Evolutionary conservation across 2,797 vertebrate species (phyloP), one percentile per base, ranked within the genome.

Genomic region (Tiaroga cobitis): DNA sequence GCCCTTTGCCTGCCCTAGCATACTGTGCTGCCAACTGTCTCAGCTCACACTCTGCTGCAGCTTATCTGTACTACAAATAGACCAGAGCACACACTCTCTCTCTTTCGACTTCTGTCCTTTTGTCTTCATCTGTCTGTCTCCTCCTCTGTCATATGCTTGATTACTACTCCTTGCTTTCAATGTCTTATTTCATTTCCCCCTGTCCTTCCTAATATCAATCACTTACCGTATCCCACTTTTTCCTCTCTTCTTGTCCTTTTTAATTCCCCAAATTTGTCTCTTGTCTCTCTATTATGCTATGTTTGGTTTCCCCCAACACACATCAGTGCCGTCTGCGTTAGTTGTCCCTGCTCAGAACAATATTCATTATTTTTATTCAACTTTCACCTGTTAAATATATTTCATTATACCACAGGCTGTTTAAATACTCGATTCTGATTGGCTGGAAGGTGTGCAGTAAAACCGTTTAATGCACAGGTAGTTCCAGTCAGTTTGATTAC

Each of bases 21-120:
- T 76, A 83, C 82, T 83, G 82, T 83, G 72, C 72, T 76, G 72
- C 81, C 81, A 83, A 83, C 81, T 83, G 82, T 83, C 73, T 76
- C 61, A 29, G 43, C 70, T 75, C 41, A 75, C 81, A 75, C 70
- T 9, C 70, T 74, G 56, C 81, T 82, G 46, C 73, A 72, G 81
- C 74, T 82, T 77, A 81, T 82, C 78, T 74, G 41, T 54, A 74
- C 78, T 63, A 51, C 86, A 76, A 73, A 63, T 80, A 81, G 65
- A 67, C 43, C 61, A 19, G 41, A 32, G 54, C 46, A 26, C 73
- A 11, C 65, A 32, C 70, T 4, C 70, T 54, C 37, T 26, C 43
- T 29, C 43, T 63, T 56, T 43, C 34, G 32, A n/a, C n/a, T 75
- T 77, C 32, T 77, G 41, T 82, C 26, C 67, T 74, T 76, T 70